Conservation (phyloP, 2,888 invertebrate genomes). For the Oscheius sp. region DNA sequence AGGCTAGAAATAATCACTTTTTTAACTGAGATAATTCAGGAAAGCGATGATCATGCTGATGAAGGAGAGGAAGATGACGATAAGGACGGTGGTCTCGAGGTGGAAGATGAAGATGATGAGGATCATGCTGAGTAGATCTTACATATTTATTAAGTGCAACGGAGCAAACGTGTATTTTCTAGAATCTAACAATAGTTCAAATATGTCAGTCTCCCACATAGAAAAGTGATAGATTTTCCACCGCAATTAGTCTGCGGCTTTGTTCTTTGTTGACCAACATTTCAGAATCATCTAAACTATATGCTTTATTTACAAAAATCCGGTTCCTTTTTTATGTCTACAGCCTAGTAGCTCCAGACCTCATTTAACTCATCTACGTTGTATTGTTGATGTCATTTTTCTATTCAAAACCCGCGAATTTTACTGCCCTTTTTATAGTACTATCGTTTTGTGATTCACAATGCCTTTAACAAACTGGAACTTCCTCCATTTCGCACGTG, state of each 20-base stretch:
- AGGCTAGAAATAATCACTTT: no score
- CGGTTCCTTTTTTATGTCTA: constrained; percentile 8
- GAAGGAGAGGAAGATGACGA: constrained; percentile 21
- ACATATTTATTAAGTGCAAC: background rate
- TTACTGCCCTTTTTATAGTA: no score
- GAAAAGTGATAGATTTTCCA: no score
- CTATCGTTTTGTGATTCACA: no score
- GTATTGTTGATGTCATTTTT: constrained; percentile 19
- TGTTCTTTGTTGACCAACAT: background rate
- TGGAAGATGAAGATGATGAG: constrained; percentile 14
- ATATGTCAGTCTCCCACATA: background rate
- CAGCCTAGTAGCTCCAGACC: background rate
- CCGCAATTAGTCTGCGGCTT: no score
- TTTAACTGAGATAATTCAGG: background rate
- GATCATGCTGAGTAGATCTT: background rate
- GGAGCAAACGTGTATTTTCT: constrained; percentile 13
- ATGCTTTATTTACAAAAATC: constrained; percentile 10
- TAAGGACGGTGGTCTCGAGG: constrained; percentile 10
- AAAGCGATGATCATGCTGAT: constrained; percentile 14
- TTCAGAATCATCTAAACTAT: background rate
- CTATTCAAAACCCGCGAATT: no score
- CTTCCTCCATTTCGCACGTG: no score
- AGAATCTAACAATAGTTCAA: background rate
- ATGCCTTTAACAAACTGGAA: no score
- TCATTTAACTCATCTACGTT: constrained; percentile 13